Base-by-base conservation (phyloP, 2,113 vertebrate genomes). In the Leptocoma aspasia region DNA sequence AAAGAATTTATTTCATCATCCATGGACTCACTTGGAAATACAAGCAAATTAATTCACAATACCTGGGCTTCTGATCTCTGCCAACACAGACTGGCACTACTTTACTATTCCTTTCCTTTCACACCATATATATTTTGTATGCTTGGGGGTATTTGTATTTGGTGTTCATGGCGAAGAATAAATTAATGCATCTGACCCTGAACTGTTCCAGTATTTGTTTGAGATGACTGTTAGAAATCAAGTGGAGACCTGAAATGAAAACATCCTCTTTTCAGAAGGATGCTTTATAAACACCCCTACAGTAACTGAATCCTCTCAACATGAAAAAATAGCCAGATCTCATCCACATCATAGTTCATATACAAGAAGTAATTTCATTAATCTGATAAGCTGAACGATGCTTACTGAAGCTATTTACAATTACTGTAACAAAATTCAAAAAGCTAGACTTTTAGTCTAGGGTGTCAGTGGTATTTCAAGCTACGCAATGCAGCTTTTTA, bases 321-420 rank as follows among this genome's bases (percentile, higher is more conserved):
- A 96, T 56, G 77, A 83, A 90, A 82, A 89, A 94, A 95, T 97
- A 98, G 97, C 97, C 98, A 98, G 96, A 95, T 96, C 97, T 97
- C 97, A 84, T 93, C 94, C 96, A 96, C 94, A 96, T 91, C 94
- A 93, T 76, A 97, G 95, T 97, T 97, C 96, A 94, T 84, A 92
- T 96, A 97, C 92, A 98, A 96, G 97, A 97, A 97, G 97, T 96
- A 81, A 93, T 89, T 95, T 97, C 92, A 97, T 97, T 98, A 97
- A 96, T 97, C 91, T 97, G 96, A 98, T 96, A 95, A 95, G 97
- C 97, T 98, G 98, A 97, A 97, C 57, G 97, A 97, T 96, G 97
- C 97, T 97, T 97, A 98, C 96, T 98, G 96, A 97, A 98, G 98
- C 98, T 99, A 99, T 99, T 98, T 99, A 99, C 99, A 99, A 98